Evolutionary conservation across 2,888 invertebrate genomes (phyloP).

Genomic region (Lasioglossum zephyrum): DNA sequence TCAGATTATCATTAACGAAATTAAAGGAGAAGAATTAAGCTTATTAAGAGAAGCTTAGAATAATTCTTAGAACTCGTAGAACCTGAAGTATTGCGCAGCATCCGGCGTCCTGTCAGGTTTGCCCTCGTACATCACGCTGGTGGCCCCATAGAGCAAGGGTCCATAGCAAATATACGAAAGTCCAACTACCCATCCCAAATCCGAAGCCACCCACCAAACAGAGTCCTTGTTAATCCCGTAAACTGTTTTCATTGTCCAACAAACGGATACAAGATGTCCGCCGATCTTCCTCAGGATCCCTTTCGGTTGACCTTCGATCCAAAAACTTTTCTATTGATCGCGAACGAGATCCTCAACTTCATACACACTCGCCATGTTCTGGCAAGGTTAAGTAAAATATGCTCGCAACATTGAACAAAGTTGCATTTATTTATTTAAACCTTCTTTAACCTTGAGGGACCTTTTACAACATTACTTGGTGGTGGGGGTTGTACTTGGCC

Average conservation of each 20-base stretch:
- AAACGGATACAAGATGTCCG: conserved; percentile 93
- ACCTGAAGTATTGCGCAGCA: conserved; percentile 96
- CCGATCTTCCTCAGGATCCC: conserved; percentile 95
- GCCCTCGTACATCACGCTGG: conserved; percentile 94
- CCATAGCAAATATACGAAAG: conserved; percentile 98
- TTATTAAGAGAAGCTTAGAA: too few relatives aligned
- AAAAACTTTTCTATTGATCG: not conserved
- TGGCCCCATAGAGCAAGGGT: conserved; percentile 92
- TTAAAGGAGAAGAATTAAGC: too few relatives aligned
- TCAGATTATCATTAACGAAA: not conserved
- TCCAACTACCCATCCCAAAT: conserved; percentile 96
- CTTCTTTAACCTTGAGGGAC: too few relatives aligned
- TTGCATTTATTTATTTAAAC: too few relatives aligned
- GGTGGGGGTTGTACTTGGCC: too few relatives aligned
- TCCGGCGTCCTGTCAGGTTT: conserved; percentile 98
- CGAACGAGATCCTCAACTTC: not conserved
- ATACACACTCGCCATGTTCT: not conserved
- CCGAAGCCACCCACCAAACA: conserved; percentile 96
- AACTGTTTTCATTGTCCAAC: conserved; percentile 93
- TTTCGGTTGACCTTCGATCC: conserved; percentile 85
- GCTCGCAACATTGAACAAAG: too few relatives aligned
- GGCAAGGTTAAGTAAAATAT: not conserved
- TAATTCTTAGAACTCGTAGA: too few relatives aligned
- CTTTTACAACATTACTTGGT: too few relatives aligned
- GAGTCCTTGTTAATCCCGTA: conserved; percentile 92